Base-by-base conservation (phyloP, 2,888 invertebrate genomes). In the Peribatodes rhomboidaria region DNA sequence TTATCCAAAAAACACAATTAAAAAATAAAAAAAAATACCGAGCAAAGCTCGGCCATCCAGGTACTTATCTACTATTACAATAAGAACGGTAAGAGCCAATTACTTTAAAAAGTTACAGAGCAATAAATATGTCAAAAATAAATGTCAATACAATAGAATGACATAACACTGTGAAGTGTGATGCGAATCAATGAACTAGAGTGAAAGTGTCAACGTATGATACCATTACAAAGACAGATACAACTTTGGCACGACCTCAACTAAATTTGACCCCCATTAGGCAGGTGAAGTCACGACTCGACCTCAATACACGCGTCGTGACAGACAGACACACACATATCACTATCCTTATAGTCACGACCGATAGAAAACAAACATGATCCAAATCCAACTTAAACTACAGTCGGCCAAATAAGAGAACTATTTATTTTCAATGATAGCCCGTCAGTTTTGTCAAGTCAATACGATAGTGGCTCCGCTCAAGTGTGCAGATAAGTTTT, bases 291-390 rank as follows among this genome's bases (percentile, higher is more conserved):
- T 61, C 56, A 65, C 65, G 65, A 52, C 18, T 14, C 22, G 60
- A 53, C 60, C 64, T 35, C 42, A 13, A 56, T 50, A 16, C 42
- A 20, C 13, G 35, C 11, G 35, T 56, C 65, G 60, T 65, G 65
- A 65, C 65, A 49, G 8, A 60, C 59, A 50, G 44, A 65, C 64
- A 60, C 39, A n/a, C n/a, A 60, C 59, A 53, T 57, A 63, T 63
- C 56, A 20, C 53, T 49, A 58, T 63, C 63, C 41, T 14, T 49
- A 18, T 49, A 31, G 49, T 64, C 64, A 64, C 59, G 59, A 64
- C 54, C 11, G 2, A 49, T 39, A 58, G 14, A 41, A 20, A 53
- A 35, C 58, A 63, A 47, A 63, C 47, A 52, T 31, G 50, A 20
- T 31, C 27, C 18, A 22, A 3, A 9, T 20, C 53, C 14, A 49